Percentiles rank a stretch among this genome's conserved stretches.
Evolutionary conservation across 2,888 invertebrate species (phyloP).

Genomic region (Drosophila prolongata): DNA sequence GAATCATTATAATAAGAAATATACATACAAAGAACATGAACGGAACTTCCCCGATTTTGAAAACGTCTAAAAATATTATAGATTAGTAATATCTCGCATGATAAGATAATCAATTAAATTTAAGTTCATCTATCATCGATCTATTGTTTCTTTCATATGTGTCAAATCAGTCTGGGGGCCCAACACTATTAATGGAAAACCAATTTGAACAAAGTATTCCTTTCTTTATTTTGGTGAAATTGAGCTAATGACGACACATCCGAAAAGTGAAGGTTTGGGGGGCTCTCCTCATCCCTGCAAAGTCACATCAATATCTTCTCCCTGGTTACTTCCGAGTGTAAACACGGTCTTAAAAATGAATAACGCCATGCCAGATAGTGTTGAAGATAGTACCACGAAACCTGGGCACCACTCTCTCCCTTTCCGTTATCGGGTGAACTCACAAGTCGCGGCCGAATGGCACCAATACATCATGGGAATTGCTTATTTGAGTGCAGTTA

Average conservation of each 20-base stretch:
- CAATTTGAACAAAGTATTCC: neutral
- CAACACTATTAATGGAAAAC: neutral
- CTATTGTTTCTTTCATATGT: neutral
- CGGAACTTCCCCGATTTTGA: neutral
- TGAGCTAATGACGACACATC: neutral
- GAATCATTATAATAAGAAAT: neutral
- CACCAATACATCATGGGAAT: slow-evolving; percentile 54
- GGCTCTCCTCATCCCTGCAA: neutral
- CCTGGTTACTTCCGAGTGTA: no score
- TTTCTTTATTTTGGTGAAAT: neutral
- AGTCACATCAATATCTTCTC: no score
- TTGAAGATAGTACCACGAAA: slow-evolving; percentile 13
- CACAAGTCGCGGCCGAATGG: slow-evolving; percentile 34
- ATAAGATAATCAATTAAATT: neutral
- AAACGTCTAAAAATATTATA: neutral
- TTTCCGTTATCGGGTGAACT: slow-evolving; percentile 49
- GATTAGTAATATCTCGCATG: neutral
- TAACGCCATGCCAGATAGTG: slow-evolving; percentile 20
- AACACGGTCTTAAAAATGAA: neutral
- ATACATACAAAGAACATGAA: neutral
- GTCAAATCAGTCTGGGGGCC: neutral
- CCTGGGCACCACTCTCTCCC: slow-evolving; percentile 4
- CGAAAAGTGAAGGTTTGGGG: no score
- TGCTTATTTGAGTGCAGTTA: slow-evolving; percentile 40
- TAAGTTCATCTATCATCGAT: neutral